Percentiles rank a stretch among this genome's conserved stretches.
These are phyloP conservation scores for Lates japonicus DNA, from an alignment of 2,797 vertebrate genomes.

Conservation along the genomic window DNA sequence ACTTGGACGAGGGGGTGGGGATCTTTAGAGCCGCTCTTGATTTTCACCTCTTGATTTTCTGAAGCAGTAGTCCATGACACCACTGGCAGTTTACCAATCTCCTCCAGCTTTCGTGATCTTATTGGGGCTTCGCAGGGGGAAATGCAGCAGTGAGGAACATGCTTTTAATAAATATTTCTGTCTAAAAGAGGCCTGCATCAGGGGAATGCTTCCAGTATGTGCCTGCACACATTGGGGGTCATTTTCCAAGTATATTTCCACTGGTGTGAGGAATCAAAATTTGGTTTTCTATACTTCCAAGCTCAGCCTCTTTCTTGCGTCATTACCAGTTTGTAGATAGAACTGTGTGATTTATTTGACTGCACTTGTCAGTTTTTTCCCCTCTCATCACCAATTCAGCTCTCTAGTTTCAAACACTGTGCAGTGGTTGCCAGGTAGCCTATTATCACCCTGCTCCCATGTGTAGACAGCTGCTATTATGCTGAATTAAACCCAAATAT, in stretches of 20 bases:
- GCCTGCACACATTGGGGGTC: background rate
- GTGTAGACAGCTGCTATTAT: conserved; percentile 68
- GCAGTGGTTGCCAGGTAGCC: conserved; percentile 54
- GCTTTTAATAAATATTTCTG: conserved; percentile 29
- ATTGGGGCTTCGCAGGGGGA: conserved; percentile 14
- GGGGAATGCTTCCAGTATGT: background rate
- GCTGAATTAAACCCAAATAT: conserved; percentile 71
- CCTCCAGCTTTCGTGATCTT: conserved; percentile 14
- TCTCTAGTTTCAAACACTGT: conserved; percentile 12
- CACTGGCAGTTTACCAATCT: conserved; percentile 33
- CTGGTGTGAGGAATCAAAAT: background rate
- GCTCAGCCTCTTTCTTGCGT: background rate
- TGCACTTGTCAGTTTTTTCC: background rate
- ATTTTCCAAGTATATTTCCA: conserved; percentile 1
- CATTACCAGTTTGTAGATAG: background rate
- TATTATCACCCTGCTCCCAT: conserved; percentile 57
- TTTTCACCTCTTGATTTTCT: conserved; percentile 39
- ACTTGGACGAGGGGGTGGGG: conserved; percentile 6
- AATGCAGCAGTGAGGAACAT: conserved; percentile 7
- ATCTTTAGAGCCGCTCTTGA: conserved; percentile 22
- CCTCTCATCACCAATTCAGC: conserved; percentile 14
- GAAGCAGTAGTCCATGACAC: conserved; percentile 34
- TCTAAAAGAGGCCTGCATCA: background rate
- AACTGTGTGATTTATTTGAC: conserved; percentile 11
- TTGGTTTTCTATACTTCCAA: conserved; percentile 7